phyloP scores from a whole-genome alignment of 23 tunicate species.

The Ciona savignyi region DNA sequence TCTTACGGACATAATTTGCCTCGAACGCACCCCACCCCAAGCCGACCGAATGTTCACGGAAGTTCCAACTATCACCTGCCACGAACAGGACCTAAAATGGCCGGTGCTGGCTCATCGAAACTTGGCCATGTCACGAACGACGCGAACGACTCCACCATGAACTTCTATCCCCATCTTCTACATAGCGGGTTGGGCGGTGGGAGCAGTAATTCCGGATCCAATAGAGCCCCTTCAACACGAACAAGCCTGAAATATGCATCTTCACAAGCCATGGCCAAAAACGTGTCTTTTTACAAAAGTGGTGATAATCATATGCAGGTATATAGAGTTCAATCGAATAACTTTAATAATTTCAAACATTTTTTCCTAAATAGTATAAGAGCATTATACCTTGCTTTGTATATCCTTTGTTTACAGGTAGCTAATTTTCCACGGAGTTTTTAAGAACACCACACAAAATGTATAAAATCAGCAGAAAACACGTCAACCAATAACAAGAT shows the following conservation, averaged over 20 bases:
- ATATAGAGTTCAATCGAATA: neutral
- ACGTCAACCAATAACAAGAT: too few species aligned
- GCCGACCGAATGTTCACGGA: neutral
- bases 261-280: slow-evolving; percentile 64
- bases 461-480: too few species aligned
- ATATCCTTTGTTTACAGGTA: too few species aligned
- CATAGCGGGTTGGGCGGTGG: slow-evolving; percentile 43
- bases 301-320: slow-evolving; percentile 89
- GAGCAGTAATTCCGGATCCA: slow-evolving; percentile 57
- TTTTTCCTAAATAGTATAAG: too few species aligned
- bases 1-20: slow-evolving; percentile 5
- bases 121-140: slow-evolving; percentile 3
- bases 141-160: slow-evolving; percentile 33
- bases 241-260: slow-evolving; percentile 55
- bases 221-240: slow-evolving; percentile 54
- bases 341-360: too few species aligned
- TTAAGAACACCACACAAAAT: too few species aligned
- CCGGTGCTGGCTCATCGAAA: slow-evolving; percentile 10
- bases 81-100: slow-evolving; percentile 10
- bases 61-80: slow-evolving; percentile 3
- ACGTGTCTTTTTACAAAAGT: slow-evolving; percentile 76
- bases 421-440: too few species aligned
- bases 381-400: too few species aligned
- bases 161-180: slow-evolving; percentile 39
- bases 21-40: neutral